Evolutionary conservation across 2,888 invertebrate genomes (phyloP), one percentile per base, ranked within the genome.

Genomic region (Orgyia antiqua): DNA sequence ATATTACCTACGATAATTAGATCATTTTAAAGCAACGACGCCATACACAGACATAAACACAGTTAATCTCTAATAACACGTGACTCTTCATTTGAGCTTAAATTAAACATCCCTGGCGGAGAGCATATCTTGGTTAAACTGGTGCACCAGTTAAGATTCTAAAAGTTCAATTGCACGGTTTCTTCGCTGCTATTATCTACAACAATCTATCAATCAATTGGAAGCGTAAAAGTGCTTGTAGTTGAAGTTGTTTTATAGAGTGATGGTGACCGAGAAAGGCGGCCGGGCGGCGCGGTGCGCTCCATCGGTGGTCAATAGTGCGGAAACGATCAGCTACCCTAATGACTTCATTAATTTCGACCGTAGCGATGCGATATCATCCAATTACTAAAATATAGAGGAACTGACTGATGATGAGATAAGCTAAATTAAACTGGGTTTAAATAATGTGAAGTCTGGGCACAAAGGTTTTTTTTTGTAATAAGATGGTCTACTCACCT

Each of bases 341-440:
- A 63, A 68, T 70, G 57, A 57, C 59, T 63, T 64, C 64, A 63
- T 68, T 66, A 56, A 55, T 57, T 50, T 50, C 36, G 31, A 30
- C 43, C 49, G 51, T 41, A 42, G 50, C 41, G 30, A 42, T 29
- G 40, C 29, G 17, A 28, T 39, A 42, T 37, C 34, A 44, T 47
- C 33, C 27, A 25, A 34, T 44, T 42, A 35, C 31, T 23, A 35
- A 10, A 31, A 18, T 12, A 19, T 27, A 27, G 23, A n/a, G 15
- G 15, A 4, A 15, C 32, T 10, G 23, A 26, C 24, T 33, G 13
- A 27, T 13, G 32, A 32, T 20, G 25, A 11, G 18, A 18, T 29
- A 28, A 31, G 15, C 18, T 15, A 21, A 29, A 21, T 29, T 28
- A 17, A 24, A 21, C 15, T 18, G 27, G 12, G 12, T 13, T 29